phyloP scores from a whole-genome alignment of 2,797 vertebrate species.

The Gambusia yucatana region DNA sequence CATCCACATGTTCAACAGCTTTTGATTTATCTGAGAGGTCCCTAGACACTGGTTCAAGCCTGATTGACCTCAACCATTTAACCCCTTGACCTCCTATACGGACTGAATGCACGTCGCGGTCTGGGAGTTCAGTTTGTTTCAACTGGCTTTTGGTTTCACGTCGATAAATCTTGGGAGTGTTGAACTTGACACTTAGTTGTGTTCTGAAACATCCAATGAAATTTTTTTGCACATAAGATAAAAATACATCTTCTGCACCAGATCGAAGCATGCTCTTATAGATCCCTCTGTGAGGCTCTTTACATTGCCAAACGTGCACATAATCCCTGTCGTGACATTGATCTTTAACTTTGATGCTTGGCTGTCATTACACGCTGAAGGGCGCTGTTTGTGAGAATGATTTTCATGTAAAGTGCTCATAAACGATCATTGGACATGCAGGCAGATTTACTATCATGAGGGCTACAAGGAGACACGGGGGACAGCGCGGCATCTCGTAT shows the following conservation, averaged over 20 bases:
- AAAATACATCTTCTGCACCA: slow-evolving; percentile 1
- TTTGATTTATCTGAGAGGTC: slow-evolving; percentile 68
- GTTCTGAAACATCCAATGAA: neutral
- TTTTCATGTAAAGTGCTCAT: slow-evolving; percentile 77
- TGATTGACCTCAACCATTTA: slow-evolving; percentile 86
- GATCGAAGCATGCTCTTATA: slow-evolving; percentile 16
- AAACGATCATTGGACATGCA: slow-evolving; percentile 66
- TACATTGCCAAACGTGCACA: slow-evolving; percentile 34
- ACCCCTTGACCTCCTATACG: slow-evolving; percentile 82
- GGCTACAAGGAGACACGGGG: slow-evolving; percentile 66
- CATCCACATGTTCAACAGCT: slow-evolving; percentile 65
- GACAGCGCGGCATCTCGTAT: slow-evolving; percentile 63
- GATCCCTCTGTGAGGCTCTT: slow-evolving; percentile 24
- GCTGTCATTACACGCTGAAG: slow-evolving; percentile 74
- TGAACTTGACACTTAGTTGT: neutral
- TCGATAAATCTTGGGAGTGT: neutral
- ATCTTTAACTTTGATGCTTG: slow-evolving; percentile 68
- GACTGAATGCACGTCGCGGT: slow-evolving; percentile 79
- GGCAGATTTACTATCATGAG: slow-evolving; percentile 71
- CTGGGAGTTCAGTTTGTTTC: slow-evolving; percentile 77
- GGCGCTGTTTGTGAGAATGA: slow-evolving; percentile 75
- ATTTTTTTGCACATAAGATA: neutral
- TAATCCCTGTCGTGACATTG: slow-evolving; percentile 60
- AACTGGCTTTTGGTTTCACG: slow-evolving; percentile 75
- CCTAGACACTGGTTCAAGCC: slow-evolving; percentile 57